These are phyloP conservation scores for Scolanthus callimorphus DNA, from an alignment of 92 coral and sea anemone genomes.

Conservation along the genomic window DNA sequence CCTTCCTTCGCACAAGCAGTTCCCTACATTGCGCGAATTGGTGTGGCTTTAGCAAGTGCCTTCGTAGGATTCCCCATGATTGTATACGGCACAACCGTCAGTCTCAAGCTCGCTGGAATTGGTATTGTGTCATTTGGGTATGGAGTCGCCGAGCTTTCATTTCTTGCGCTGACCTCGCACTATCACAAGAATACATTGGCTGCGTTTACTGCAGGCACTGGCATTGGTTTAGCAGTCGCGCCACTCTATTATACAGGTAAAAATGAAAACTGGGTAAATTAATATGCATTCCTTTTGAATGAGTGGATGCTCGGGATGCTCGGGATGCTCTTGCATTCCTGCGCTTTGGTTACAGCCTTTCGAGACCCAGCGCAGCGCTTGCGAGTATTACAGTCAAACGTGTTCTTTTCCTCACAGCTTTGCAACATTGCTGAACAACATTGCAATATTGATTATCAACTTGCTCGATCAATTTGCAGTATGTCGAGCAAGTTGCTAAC, in stretches of 20 bases:
- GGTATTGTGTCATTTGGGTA: neutral
- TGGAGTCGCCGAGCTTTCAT: neutral
- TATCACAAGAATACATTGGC: neutral
- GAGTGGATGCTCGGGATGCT: too few species aligned
- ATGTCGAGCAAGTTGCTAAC: too few species aligned
- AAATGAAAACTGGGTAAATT: too few species aligned
- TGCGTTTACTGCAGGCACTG: constrained; percentile 5
- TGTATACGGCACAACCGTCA: neutral
- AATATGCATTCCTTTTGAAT: too few species aligned
- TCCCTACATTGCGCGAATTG: neutral
- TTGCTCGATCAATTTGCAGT: too few species aligned
- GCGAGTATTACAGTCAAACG: too few species aligned
- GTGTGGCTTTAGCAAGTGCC: neutral
- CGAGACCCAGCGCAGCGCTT: neutral
- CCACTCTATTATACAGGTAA: constrained; percentile 15
- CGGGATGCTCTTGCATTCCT: too few species aligned
- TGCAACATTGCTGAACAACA: too few species aligned
- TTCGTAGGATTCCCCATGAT: neutral
- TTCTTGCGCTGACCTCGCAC: constrained; percentile 2
- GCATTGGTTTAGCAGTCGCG: neutral
- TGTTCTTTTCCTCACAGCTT: too few species aligned
- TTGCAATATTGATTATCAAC: too few species aligned
- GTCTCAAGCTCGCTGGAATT: constrained; percentile 4
- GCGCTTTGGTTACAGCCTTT: too few species aligned
- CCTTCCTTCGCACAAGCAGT: neutral